Conservation (phyloP, 2,888 invertebrate species). For the Colletes collaris region DNA sequence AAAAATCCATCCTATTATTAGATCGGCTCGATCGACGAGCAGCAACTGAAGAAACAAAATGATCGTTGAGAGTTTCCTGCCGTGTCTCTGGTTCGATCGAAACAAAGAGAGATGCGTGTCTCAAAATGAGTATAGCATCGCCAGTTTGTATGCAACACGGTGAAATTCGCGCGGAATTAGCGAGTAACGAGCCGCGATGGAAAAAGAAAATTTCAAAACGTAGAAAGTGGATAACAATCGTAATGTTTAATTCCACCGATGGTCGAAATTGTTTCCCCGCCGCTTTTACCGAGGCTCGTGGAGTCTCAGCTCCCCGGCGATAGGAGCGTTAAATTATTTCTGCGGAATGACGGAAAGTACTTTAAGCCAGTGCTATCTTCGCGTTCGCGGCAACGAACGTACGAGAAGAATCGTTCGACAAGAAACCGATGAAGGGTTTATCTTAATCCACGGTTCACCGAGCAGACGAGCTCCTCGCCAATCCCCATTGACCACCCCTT, state of each 20-base stretch:
- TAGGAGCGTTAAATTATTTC: constrained; percentile 66
- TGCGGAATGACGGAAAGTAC: constrained; percentile 54
- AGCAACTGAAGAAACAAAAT: too few relatives aligned
- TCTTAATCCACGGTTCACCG: constrained; percentile 82
- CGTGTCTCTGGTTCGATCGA: too few relatives aligned
- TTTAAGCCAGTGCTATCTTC: constrained; percentile 67
- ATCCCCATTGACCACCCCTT: constrained; percentile 66
- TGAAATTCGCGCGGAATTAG: constrained; percentile 7
- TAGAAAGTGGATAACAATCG: constrained; percentile 44
- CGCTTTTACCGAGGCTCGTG: constrained; percentile 18
- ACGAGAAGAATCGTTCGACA: constrained; percentile 76
- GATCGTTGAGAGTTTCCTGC: too few relatives aligned
- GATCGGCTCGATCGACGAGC: too few relatives aligned
- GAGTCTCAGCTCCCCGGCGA: neutral
- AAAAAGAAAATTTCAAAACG: constrained; percentile 4
- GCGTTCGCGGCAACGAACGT: constrained; percentile 64
- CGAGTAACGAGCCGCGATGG: neutral
- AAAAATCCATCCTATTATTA: too few relatives aligned
- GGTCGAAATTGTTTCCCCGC: constrained; percentile 17
- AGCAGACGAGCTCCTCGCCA: constrained; percentile 78
- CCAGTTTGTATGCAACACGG: neutral
- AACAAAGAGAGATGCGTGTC: too few relatives aligned
- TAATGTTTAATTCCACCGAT: constrained; percentile 2
- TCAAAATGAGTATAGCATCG: neutral
- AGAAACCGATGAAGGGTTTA: constrained; percentile 82